These are phyloP conservation scores for Tiaroga cobitis DNA, from an alignment of 2,797 vertebrate genomes.

Conservation along the genomic window DNA sequence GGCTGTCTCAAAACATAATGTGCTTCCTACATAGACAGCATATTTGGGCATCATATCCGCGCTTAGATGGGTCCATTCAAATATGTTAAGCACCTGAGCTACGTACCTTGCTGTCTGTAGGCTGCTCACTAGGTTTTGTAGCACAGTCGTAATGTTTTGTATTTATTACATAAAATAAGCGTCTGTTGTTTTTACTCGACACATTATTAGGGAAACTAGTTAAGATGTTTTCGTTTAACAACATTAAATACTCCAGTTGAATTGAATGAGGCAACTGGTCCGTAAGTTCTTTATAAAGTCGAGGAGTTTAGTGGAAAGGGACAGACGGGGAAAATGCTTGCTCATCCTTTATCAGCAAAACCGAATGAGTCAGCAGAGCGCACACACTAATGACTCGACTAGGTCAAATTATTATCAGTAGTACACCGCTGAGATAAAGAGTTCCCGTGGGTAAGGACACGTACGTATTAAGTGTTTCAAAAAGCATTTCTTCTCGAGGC, in stretches of 20 bases:
- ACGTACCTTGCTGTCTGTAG: background rate
- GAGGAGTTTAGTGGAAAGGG: constrained; percentile 59
- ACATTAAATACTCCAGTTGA: background rate
- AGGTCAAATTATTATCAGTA: constrained; percentile 73
- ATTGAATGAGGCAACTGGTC: background rate
- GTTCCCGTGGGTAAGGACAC: constrained; percentile 33
- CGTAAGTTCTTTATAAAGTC: constrained; percentile 4
- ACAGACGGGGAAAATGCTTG: constrained; percentile 78
- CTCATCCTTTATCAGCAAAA: constrained; percentile 88
- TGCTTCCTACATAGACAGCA: background rate
- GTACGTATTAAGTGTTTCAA: background rate
- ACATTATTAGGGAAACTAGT: constrained; percentile 11
- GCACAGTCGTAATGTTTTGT: background rate
- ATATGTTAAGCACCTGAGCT: background rate
- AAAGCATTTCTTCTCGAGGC: background rate
- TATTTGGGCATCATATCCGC: background rate
- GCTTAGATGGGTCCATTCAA: background rate
- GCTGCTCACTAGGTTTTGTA: background rate
- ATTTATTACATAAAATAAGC: background rate
- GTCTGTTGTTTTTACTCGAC: constrained; percentile 1
- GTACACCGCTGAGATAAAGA: constrained; percentile 63
- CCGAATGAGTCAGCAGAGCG: constrained; percentile 84
- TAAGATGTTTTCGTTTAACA: background rate
- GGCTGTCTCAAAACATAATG: background rate
- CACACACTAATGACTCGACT: constrained; percentile 67